Percentiles rank a stretch among this genome's conserved stretches.
phyloP scores from a whole-genome alignment of 2,888 invertebrate species.

The Calameuta filiformis region DNA sequence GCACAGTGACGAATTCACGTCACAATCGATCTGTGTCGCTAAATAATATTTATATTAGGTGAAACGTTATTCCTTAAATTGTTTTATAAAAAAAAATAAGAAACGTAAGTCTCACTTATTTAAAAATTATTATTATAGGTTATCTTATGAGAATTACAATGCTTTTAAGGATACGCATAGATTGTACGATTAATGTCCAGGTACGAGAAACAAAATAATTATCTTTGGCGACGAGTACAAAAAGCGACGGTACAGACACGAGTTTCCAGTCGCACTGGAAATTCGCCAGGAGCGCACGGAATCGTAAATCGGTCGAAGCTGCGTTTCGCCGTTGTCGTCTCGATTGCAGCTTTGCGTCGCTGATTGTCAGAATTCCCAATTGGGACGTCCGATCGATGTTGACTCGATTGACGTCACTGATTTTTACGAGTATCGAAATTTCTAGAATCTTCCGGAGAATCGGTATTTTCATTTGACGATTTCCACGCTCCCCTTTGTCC shows the following conservation, averaged over 20 bases:
- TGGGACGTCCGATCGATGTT: not conserved
- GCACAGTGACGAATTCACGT: not conserved
- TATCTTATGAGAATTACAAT: not conserved
- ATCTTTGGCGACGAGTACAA: not conserved
- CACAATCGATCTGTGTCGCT: not conserved
- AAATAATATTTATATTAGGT: not conserved
- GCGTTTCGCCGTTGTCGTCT: not conserved
- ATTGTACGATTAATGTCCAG: not conserved
- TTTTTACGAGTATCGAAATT: not conserved
- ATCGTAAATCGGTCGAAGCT: not conserved
- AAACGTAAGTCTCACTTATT: not conserved
- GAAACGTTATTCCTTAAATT: not conserved
- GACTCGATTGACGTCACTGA: not conserved
- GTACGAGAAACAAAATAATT: not conserved
- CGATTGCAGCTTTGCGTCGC: not conserved
- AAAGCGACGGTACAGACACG: not conserved
- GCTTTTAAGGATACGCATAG: not conserved
- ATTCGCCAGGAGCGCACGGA: constrained; percentile 1
- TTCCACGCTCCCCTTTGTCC: not conserved
- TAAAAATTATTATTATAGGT: not conserved
- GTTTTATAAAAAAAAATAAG: not conserved
- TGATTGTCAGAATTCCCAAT: not conserved
- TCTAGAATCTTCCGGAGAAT: not conserved
- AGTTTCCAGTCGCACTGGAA: not conserved
- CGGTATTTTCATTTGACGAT: not conserved